Percentiles rank a stretch among this genome's conserved stretches.
These are phyloP conservation scores for Crocidura indochinensis DNA, from an alignment of 2,797 vertebrate species.

Conservation along the genomic window DNA sequence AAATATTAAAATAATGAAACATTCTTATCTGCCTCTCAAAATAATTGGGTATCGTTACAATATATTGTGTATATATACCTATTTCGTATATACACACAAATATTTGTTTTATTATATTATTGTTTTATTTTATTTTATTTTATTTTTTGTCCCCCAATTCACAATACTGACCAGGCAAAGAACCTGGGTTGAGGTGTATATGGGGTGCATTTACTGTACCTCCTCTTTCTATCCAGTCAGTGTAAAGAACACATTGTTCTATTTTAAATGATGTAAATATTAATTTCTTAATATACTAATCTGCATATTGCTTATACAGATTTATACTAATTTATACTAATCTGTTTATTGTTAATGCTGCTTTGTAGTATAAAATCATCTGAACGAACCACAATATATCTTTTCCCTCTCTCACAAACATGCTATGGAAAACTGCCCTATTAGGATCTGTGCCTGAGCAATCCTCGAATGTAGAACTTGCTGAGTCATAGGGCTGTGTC, in stretches of 20 bases:
- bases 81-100: too few relatives aligned
- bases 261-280: constrained; percentile 43
- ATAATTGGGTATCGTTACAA: constrained; percentile 20
- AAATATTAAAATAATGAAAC: background rate
- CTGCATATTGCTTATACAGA: background rate
- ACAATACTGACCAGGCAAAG: too few relatives aligned
- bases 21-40: background rate
- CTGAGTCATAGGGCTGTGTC: background rate
- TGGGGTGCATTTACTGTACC: too few relatives aligned
- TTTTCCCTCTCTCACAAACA: background rate
- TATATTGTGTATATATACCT: background rate
- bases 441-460: background rate
- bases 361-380: background rate
- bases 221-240: too few relatives aligned
- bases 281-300: background rate
- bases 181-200: too few relatives aligned
- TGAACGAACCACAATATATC: constrained; percentile 12
- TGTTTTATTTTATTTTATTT: background rate
- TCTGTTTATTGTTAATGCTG: background rate
- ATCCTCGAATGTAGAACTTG: background rate
- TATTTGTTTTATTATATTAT: constrained; percentile 26
- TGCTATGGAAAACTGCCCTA: background rate
- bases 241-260: too few relatives aligned
- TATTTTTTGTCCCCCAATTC: too few relatives aligned
- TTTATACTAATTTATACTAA: too few relatives aligned